A percentile compares a stretch with the other conserved stretches of the same genome.
Conservation (phyloP, 2,888 invertebrate genomes). For the Polyommatus iphigenia region DNA sequence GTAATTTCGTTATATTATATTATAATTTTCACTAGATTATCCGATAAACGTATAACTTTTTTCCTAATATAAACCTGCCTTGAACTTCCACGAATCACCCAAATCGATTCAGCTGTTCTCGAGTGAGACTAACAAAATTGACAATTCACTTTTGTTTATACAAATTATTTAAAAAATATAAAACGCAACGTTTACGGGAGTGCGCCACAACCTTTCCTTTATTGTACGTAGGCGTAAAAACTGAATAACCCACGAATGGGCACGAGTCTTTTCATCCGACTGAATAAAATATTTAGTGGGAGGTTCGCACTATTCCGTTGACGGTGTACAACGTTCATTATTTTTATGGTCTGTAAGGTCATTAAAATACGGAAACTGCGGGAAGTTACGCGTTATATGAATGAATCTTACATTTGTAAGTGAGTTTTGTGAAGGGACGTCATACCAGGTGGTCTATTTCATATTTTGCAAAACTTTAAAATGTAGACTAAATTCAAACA, state of each 20-base stretch:
- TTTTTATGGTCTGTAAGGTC: background rate
- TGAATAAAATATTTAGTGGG: constrained; percentile 46
- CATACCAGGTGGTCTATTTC: too few species aligned
- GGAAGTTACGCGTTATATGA: background rate
- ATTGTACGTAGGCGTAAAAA: constrained; percentile 49
- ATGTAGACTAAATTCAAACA: too few species aligned
- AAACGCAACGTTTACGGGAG: background rate
- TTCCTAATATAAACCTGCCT: too few species aligned
- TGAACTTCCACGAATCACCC: too few species aligned
- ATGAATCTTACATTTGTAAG: background rate
- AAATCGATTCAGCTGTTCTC: too few species aligned
- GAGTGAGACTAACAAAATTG: too few species aligned
- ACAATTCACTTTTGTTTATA: too few species aligned
- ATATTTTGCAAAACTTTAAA: too few species aligned
- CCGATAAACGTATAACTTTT: too few species aligned
- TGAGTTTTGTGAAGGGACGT: background rate
- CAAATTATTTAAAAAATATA: background rate
- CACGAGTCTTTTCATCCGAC: constrained; percentile 39
- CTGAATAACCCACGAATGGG: constrained; percentile 48
- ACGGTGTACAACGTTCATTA: constrained; percentile 31
- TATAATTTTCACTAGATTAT: too few species aligned
- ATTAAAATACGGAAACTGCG: constrained; percentile 4
- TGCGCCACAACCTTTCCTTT: constrained; percentile 41
- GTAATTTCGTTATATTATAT: too few species aligned
- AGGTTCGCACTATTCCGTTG: constrained; percentile 45